Percentiles rank a stretch among this genome's conserved stretches.
These are phyloP conservation scores for Pangasius larnaudii DNA, from an alignment of 2,797 vertebrate genomes.

Conservation along the genomic window DNA sequence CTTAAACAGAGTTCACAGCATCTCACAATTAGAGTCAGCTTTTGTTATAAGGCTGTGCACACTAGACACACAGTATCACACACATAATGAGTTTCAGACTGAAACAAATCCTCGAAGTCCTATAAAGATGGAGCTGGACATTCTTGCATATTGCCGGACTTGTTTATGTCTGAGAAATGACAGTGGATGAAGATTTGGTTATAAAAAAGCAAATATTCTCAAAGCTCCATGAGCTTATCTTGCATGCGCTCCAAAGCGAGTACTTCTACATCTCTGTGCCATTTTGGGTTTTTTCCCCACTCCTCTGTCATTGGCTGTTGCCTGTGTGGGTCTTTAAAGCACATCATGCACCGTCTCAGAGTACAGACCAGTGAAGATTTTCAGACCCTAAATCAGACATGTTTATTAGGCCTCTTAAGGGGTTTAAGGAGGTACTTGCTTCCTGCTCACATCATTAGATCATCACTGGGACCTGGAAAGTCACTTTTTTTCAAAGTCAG, in stretches of 20 bases:
- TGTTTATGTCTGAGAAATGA: constrained; percentile 1
- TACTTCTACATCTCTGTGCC: not conserved
- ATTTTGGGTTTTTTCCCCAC: too few relatives aligned
- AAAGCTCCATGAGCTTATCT: not conserved
- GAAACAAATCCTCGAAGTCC: not conserved
- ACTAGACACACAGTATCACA: not conserved
- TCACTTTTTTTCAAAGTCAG: not conserved
- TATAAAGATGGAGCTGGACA: not conserved
- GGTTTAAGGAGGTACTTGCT: not conserved
- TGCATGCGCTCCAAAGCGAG: not conserved
- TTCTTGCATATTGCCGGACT: not conserved
- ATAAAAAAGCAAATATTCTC: constrained; percentile 6
- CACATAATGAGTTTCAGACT: constrained; percentile 1
- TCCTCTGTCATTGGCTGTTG: not conserved
- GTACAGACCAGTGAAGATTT: not conserved
- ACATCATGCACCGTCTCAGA: not conserved
- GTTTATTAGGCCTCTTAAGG: not conserved
- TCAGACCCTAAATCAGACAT: not conserved
- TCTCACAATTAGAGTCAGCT: not conserved
- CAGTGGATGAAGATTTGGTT: not conserved
- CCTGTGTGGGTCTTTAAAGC: not conserved
- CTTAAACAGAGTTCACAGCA: not conserved
- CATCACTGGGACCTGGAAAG: not conserved
- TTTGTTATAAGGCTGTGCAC: not conserved
- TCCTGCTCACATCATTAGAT: not conserved